Conservation (phyloP, 2,113 vertebrate species). For the Chrysochloris asiatica region DNA sequence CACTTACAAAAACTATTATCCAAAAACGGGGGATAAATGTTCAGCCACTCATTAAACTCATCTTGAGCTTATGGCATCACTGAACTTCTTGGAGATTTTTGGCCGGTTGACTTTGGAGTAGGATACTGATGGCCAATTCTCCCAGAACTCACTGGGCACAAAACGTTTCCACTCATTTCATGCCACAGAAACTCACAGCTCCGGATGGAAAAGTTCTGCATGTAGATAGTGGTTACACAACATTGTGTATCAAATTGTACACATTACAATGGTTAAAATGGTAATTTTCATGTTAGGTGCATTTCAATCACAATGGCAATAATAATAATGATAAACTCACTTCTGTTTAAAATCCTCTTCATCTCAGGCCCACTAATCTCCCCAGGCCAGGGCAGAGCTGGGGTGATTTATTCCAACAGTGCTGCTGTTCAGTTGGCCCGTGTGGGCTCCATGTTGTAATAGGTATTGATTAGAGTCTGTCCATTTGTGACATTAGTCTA, state of each 20-base stretch:
- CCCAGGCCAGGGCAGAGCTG: not conserved
- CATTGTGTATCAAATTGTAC: not conserved
- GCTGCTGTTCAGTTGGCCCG: not conserved
- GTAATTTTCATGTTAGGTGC: not conserved
- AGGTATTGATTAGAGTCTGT: not conserved
- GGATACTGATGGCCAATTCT: not conserved
- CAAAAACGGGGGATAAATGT: not conserved
- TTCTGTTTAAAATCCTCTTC: not conserved
- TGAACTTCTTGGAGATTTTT: not conserved
- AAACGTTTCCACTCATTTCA: not conserved
- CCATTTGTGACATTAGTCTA: not conserved
- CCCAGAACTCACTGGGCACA: not conserved
- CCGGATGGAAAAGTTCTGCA: not conserved
- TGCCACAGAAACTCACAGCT: not conserved
- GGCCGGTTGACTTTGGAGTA: not conserved
- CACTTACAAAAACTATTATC: slow-evolving; percentile 32
- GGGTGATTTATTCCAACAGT: not conserved
- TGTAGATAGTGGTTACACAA: not conserved
- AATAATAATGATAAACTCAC: not conserved
- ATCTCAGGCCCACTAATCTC: not conserved
- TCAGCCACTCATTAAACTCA: not conserved
- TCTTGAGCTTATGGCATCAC: accelerated
- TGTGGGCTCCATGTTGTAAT: too few relatives aligned
- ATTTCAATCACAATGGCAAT: not conserved
- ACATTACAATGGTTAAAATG: not conserved